Conservation (phyloP, 1,140 invertebrate genomes). For the Brachionus rubens region DNA sequence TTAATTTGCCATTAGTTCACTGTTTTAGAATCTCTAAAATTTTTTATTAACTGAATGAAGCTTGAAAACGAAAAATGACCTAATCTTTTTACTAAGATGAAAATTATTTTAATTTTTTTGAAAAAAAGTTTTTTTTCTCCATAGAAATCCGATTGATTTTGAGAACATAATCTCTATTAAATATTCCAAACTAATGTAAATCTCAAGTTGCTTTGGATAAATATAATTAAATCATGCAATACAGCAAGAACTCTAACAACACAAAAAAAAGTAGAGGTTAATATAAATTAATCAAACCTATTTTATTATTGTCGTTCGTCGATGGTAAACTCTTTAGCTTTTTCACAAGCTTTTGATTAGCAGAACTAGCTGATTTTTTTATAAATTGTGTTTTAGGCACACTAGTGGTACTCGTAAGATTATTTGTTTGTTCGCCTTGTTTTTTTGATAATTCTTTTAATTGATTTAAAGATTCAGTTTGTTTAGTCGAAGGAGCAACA, state of each 20-base stretch:
- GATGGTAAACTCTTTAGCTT: conserved; percentile 7
- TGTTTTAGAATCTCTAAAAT: no score
- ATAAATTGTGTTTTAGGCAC: conserved; percentile 7
- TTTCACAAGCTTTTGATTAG: conserved; percentile 11
- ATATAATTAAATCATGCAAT: no score
- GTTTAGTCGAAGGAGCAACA: neutral
- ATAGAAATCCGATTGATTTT: no score
- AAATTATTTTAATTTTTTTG: no score
- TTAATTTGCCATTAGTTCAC: no score
- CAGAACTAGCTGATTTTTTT: conserved; percentile 8
- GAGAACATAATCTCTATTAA: no score
- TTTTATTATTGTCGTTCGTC: conserved; percentile 12
- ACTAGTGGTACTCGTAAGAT: neutral
- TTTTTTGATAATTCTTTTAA: conserved; percentile 36
- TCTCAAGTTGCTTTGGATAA: no score
- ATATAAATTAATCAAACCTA: conserved; percentile 8
- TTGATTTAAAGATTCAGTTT: conserved; percentile 4
- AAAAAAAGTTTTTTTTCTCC: no score
- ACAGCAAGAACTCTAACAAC: neutral
- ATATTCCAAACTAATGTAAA: no score
- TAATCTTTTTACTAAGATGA: no score
- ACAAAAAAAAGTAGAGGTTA: neutral
- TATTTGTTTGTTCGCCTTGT: neutral
- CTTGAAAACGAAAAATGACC: no score
- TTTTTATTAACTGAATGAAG: no score